A percentile compares a stretch with the other conserved stretches of the same genome.
Conservation (phyloP, 2,888 invertebrate genomes). For the Drosophila meridionalis region DNA sequence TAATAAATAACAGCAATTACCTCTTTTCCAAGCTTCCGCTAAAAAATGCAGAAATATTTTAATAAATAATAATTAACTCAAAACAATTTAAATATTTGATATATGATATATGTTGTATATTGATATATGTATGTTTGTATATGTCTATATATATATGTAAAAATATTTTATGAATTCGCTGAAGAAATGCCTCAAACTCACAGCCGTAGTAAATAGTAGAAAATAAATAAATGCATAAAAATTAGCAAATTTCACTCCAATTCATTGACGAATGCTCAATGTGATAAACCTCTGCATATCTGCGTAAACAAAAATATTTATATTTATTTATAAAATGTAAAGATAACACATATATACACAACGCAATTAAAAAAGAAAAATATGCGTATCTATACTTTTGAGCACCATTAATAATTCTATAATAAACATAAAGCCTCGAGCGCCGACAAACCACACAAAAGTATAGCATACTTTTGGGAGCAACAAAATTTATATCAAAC, state of each 20-base stretch:
- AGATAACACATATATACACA: not conserved
- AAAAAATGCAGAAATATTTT: not conserved
- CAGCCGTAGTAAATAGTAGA: not conserved
- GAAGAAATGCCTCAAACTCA: not conserved
- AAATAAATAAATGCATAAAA: not conserved
- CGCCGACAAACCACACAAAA: not conserved
- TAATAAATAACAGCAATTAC: slow-evolving; percentile 3
- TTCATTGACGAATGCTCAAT: not conserved
- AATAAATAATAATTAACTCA: not conserved
- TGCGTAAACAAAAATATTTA: not conserved
- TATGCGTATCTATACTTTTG: not conserved
- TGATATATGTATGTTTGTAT: no score
- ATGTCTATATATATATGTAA: not conserved
- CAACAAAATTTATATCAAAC: not conserved
- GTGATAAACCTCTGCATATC: not conserved
- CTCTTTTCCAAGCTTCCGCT: not conserved
- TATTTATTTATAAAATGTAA: no score
- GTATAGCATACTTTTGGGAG: slow-evolving; percentile 10
- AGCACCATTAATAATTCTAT: slow-evolving; percentile 2
- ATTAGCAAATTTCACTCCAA: not conserved
- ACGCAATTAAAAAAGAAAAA: not conserved
- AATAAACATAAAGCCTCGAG: not conserved
- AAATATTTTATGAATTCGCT: not conserved
- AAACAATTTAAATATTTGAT: not conserved
- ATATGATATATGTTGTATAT: not conserved